Percentiles rank a stretch among this genome's conserved stretches.
Conservation (phyloP, 2,888 invertebrate genomes). For the Barypeithes pellucidus region DNA sequence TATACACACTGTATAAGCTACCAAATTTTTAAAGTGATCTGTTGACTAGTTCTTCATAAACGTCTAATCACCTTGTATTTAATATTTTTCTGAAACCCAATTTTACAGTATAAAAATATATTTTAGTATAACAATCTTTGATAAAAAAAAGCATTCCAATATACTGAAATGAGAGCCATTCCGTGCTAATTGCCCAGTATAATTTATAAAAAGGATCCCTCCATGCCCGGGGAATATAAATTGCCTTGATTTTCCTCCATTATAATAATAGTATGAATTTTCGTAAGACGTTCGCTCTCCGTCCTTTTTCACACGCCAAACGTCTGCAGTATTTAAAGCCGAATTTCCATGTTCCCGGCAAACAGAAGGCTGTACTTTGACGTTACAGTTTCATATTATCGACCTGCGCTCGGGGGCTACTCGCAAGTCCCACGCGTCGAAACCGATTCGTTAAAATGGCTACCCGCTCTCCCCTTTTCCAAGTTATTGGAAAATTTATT, state of each 20-base stretch:
- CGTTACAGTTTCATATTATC: conserved; percentile 66
- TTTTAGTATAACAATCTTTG: conserved; percentile 20
- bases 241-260: conserved; percentile 39
- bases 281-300: conserved; percentile 32
- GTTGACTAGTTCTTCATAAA: too few relatives aligned
- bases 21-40: too few relatives aligned
- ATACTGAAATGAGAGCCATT: conserved; percentile 25
- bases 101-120: background rate
- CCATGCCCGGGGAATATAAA: conserved; percentile 48
- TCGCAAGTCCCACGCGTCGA: conserved; percentile 47
- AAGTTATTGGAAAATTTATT: conserved; percentile 41
- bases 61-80: too few relatives aligned
- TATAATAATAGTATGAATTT: conserved; percentile 45
- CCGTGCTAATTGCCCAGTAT: conserved; percentile 44
- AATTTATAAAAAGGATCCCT: conserved; percentile 49
- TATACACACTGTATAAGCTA: too few relatives aligned
- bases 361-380: conserved; percentile 65
- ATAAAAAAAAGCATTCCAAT: conserved; percentile 34
- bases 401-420: conserved; percentile 65
- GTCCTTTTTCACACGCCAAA: conserved; percentile 37
- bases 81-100: too few relatives aligned
- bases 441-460: conserved; percentile 55
- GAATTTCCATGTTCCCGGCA: conserved; percentile 56
- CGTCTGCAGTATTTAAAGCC: conserved; percentile 49
- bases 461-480: conserved; percentile 47